Evolutionary conservation across 2,888 invertebrate genomes (phyloP).

Genomic region (Leptinotarsa haldemani): DNA sequence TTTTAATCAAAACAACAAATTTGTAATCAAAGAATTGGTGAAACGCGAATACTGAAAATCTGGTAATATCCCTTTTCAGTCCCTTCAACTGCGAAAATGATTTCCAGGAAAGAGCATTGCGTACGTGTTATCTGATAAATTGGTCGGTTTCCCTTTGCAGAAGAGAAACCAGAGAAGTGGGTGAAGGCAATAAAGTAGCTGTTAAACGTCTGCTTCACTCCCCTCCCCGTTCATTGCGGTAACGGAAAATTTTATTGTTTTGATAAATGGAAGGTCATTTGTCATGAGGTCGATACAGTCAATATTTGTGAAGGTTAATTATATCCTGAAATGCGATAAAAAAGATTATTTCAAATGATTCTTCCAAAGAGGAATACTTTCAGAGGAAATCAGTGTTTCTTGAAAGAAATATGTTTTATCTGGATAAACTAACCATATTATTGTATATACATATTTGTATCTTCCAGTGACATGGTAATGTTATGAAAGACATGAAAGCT

Average conservation of each 20-base stretch:
- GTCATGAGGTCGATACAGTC: neutral
- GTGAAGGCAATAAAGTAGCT: neutral
- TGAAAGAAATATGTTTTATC: too few species aligned
- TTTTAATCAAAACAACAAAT: too few species aligned
- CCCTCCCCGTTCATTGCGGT: neutral
- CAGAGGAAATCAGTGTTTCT: too few species aligned
- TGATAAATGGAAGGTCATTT: neutral
- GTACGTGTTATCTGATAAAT: slow-evolving; percentile 9
- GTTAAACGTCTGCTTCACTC: neutral
- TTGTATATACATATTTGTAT: too few species aligned
- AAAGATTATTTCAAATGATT: too few species aligned
- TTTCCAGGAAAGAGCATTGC: neutral
- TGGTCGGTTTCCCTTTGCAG: neutral
- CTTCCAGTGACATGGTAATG: too few species aligned
- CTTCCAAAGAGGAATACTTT: too few species aligned
- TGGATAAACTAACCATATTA: too few species aligned
- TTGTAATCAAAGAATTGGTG: neutral
- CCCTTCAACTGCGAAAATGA: slow-evolving; percentile 3
- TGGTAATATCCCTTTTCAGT: neutral
- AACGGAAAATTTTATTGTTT: neutral
- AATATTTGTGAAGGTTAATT: neutral
- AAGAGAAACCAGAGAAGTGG: neutral
- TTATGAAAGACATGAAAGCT: too few species aligned
- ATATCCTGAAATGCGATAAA: neutral
- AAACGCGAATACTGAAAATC: neutral